Conservation (phyloP, 2,113 vertebrate genomes). For the Muntiacus muntjak region DNA sequence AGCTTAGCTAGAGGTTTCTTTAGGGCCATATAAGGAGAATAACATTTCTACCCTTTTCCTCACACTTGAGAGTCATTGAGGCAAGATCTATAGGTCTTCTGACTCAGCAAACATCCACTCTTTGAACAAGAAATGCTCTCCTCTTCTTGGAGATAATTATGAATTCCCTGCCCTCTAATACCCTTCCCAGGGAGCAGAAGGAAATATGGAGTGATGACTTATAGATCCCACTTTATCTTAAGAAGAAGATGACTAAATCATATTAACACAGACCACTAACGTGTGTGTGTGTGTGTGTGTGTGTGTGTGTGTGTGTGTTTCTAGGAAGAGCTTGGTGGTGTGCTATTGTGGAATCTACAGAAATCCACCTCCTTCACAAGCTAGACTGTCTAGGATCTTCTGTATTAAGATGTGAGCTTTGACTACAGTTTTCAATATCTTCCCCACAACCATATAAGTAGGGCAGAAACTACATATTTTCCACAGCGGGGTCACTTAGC, state of each 20-base stretch:
- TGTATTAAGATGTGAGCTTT: background rate
- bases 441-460: background rate
- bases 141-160: background rate
- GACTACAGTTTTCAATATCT: background rate
- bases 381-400: background rate
- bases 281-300: background rate
- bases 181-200: background rate
- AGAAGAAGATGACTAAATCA: background rate
- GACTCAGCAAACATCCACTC: background rate
- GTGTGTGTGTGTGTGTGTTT: background rate
- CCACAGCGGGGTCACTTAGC: rapidly evolving
- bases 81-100: background rate
- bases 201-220: background rate
- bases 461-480: background rate
- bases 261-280: background rate
- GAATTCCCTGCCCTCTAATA: background rate
- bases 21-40: too few species aligned
- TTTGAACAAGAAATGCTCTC: background rate
- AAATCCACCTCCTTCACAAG: background rate
- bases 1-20: too few species aligned
- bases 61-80: background rate
- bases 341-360: background rate
- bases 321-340: background rate
- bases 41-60: too few species aligned
- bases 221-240: background rate